Percentiles rank a stretch among this genome's conserved stretches.
Conservation (phyloP, 2,113 vertebrate species). For the Cavia porcellus region DNA sequence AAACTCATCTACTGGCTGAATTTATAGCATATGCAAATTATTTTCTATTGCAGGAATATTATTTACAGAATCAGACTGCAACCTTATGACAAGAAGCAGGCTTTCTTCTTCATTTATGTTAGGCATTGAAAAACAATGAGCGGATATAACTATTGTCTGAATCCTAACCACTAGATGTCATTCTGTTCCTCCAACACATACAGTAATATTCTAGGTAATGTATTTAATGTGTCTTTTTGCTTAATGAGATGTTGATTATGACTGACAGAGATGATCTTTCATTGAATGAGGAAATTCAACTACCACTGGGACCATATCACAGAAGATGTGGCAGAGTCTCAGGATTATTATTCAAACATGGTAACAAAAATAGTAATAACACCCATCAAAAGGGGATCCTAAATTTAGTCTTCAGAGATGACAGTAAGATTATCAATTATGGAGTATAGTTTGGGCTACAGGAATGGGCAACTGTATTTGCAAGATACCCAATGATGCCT, state of each 20-base stretch:
- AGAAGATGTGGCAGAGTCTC: constrained; percentile 73
- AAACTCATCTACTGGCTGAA: neutral
- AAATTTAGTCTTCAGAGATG: constrained; percentile 68
- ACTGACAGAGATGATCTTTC: neutral
- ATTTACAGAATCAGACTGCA: neutral
- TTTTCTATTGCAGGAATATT: neutral
- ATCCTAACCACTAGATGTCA: neutral
- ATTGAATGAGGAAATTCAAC: neutral
- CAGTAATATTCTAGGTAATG: neutral
- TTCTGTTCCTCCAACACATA: neutral
- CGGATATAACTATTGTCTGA: neutral
- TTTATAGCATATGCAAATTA: neutral
- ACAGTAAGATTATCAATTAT: constrained; percentile 63
- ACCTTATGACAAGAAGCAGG: neutral
- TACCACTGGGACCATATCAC: constrained; percentile 39
- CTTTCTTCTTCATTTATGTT: neutral
- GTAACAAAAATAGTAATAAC: constrained; percentile 68
- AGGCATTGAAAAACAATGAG: neutral
- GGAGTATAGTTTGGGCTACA: constrained; percentile 55
- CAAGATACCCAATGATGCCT: constrained; percentile 30
- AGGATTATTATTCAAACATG: constrained; percentile 64
- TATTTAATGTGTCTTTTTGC: neutral
- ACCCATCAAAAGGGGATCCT: constrained; percentile 40
- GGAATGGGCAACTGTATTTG: constrained; percentile 54
- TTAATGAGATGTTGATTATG: neutral